Evolutionary conservation across 2,888 invertebrate species (phyloP), one percentile per base, ranked within the genome.

Genomic region (Muschampia plurimacula): DNA sequence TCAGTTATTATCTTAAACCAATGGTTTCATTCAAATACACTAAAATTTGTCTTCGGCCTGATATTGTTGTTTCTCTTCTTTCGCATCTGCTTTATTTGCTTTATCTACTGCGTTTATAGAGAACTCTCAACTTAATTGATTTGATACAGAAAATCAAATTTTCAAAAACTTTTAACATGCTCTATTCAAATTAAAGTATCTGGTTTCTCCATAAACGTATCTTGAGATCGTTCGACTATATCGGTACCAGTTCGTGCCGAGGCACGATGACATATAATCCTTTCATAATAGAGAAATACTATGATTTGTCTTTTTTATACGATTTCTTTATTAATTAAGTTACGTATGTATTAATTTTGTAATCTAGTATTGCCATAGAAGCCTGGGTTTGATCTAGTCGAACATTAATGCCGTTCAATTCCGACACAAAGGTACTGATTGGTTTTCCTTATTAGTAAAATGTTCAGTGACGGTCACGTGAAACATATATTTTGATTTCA

Each of bases 171-270:
- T 49, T 15, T 15, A 15, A 52, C 13, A 32, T 36, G 44, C 36
- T 52, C n/a, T 49, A 10, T 32, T 66, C 13, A 52, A 5, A 36
- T 52, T 52, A 15, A 52, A n/a, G n/a, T 13, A 49, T 52, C 36
- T 52, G 36, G 66, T 66, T 52, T 66, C 66, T 52, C 52, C 52
- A 15, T 52, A 52, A 39, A 52, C 28, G 49, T 49, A 65, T 66
- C 9, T 66, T 66, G 32, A 6, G 36, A 52, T 52, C 36, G 36
- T 66, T 36, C 9, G 10, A 46, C 63, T 46, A 9, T 8, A 22
- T 52, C 65, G 32, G 52, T 65, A 65, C 52, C 44, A n/a, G 52
- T 52, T 52, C n/a, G 65, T 52, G 65, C 36, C 36, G 52, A 32
- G 49, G 10, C 22, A 65, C 49, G 49, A 49, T 52, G 7, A 36